A percentile compares a stretch with the other conserved stretches of the same genome.
phyloP scores from a whole-genome alignment of 2,113 vertebrate genomes.

The Oxyruncus cristatus region DNA sequence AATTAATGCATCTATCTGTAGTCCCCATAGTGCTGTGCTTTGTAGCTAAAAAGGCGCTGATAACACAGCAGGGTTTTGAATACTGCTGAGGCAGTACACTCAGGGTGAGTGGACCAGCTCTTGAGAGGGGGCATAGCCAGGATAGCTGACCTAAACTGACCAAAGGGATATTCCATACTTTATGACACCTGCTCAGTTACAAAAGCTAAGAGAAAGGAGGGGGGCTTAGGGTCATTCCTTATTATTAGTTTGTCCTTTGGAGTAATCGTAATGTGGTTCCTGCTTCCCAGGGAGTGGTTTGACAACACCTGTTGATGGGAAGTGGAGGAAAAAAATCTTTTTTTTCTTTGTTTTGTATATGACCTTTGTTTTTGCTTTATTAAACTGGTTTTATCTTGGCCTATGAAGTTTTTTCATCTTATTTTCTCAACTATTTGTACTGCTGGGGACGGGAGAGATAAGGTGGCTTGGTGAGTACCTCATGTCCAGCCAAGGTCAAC shows the following conservation, averaged over 20 bases:
- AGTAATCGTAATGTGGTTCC: rapidly evolving
- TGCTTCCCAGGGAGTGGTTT: not conserved
- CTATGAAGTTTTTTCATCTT: not conserved
- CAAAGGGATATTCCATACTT: not conserved
- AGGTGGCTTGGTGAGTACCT: not conserved
- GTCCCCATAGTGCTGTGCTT: not conserved
- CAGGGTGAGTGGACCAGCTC: not conserved
- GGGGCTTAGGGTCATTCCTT: not conserved
- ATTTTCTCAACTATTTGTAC: not conserved
- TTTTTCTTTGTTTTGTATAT: rapidly evolving
- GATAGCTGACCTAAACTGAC: not conserved
- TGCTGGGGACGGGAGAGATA: not conserved
- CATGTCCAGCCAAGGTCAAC: not conserved
- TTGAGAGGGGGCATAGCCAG: not conserved
- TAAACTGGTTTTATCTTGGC: not conserved
- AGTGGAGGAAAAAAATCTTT: not conserved
- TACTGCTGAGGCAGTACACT: not conserved
- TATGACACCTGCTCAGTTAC: not conserved
- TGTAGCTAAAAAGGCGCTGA: not conserved
- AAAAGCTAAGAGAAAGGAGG: not conserved
- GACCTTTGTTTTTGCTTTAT: not conserved
- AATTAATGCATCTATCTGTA: not conserved
- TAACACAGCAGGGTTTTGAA: not conserved
- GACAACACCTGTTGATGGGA: not conserved
- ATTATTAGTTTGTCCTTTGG: not conserved